Conservation (phyloP, 2,888 invertebrate species). For the Lycophotia porphyrea region DNA sequence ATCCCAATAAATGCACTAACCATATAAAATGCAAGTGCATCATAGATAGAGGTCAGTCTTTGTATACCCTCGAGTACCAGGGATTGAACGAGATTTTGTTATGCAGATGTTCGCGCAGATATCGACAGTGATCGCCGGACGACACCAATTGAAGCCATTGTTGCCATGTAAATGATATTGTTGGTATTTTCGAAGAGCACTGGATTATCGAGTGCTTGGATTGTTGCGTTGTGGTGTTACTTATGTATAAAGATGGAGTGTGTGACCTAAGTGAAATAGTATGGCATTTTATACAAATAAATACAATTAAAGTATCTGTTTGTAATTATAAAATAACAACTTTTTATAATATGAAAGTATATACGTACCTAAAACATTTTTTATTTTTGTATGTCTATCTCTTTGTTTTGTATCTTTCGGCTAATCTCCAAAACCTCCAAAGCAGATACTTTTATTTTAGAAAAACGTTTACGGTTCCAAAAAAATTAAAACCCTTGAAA, state of each 20-base stretch:
- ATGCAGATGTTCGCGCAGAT: constrained; percentile 76
- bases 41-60: constrained; percentile 57
- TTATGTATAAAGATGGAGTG: constrained; percentile 12
- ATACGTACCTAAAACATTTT: too few species aligned
- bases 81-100: constrained; percentile 76
- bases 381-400: too few species aligned
- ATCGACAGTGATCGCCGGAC: constrained; percentile 71
- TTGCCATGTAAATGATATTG: constrained; percentile 59
- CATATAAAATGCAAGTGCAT: constrained; percentile 63
- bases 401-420: too few species aligned
- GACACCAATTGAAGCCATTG: constrained; percentile 70
- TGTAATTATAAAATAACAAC: too few species aligned
- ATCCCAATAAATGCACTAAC: constrained; percentile 49
- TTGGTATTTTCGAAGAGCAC: constrained; percentile 55
- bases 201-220: constrained; percentile 52
- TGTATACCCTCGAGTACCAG: constrained; percentile 57
- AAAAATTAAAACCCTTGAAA: too few species aligned
- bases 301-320: too few species aligned
- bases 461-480: too few species aligned
- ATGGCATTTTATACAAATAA: too few species aligned
- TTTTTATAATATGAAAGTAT: too few species aligned
- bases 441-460: too few species aligned
- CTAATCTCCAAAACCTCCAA: too few species aligned
- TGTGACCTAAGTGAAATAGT: too few species aligned
- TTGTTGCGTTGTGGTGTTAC: constrained; percentile 27